Conservation (phyloP, 2,797 vertebrate genomes). For the Carapus acus region DNA sequence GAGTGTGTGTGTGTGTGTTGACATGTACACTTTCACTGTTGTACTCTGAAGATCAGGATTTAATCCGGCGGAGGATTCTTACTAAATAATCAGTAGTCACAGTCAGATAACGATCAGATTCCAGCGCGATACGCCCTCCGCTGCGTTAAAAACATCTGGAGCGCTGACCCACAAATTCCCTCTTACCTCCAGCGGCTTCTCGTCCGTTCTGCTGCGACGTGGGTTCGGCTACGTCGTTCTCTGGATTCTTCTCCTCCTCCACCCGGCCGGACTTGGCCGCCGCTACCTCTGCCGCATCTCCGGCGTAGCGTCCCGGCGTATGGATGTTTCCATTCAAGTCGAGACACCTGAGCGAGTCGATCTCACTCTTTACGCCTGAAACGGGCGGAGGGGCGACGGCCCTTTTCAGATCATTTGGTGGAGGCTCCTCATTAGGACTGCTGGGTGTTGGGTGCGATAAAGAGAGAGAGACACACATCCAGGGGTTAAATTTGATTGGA, state of each 20-base stretch:
- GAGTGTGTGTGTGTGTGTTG: slow-evolving; percentile 10
- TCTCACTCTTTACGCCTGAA: slow-evolving; percentile 37
- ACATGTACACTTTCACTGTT: too few relatives aligned
- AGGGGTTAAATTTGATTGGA: not conserved
- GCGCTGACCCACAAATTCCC: too few relatives aligned
- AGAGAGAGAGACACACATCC: slow-evolving; percentile 26
- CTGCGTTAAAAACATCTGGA: too few relatives aligned
- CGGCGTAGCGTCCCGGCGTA: slow-evolving; percentile 18
- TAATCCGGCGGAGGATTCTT: too few relatives aligned
- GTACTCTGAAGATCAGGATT: too few relatives aligned
- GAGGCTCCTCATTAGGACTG: slow-evolving; percentile 50
- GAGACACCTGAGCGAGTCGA: slow-evolving; percentile 25
- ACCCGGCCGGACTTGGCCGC: slow-evolving; percentile 10
- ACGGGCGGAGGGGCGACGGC: slow-evolving; percentile 27
- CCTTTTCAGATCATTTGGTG: slow-evolving; percentile 63
- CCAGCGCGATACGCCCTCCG: too few relatives aligned
- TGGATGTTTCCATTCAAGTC: slow-evolving; percentile 64
- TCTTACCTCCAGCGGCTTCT: slow-evolving; percentile 55
- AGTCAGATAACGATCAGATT: too few relatives aligned
- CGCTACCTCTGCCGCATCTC: slow-evolving; percentile 16
- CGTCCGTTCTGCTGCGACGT: slow-evolving; percentile 31
- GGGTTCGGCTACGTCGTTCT: slow-evolving; percentile 7
- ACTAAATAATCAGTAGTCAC: too few relatives aligned
- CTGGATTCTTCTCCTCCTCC: slow-evolving; percentile 14
- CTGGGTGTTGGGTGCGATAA: slow-evolving; percentile 45